phyloP scores from a whole-genome alignment of 35 echinoderm and acorn worm species.

The Anneissia japonica region DNA sequence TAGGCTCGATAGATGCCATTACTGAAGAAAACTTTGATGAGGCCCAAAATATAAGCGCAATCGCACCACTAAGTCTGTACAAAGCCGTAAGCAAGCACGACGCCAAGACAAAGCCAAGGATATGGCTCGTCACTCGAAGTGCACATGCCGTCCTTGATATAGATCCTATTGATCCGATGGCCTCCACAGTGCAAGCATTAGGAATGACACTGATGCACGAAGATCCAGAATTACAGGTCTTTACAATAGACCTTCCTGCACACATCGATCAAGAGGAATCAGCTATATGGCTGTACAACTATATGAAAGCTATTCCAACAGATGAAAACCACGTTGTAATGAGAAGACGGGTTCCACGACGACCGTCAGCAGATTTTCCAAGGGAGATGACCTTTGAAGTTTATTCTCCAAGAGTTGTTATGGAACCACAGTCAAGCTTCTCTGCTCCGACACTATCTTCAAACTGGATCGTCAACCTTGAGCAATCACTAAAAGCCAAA shows the following conservation, averaged over 20 bases:
- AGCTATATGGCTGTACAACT: conserved; percentile 69
- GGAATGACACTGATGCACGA: conserved; percentile 89
- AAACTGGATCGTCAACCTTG: conserved; percentile 73
- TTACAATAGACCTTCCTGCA: conserved; percentile 75
- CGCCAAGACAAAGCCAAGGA: conserved; percentile 54
- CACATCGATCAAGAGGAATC: conserved; percentile 62
- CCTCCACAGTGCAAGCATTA: conserved; percentile 65
- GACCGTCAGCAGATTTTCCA: conserved; percentile 56
- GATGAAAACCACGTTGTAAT: conserved; percentile 84
- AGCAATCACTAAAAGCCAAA: conserved; percentile 75
- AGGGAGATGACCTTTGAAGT: conserved; percentile 68
- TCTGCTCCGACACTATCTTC: conserved; percentile 82
- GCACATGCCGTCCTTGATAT: conserved; percentile 76
- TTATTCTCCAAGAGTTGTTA: conserved; percentile 49
- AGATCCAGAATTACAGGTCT: conserved; percentile 77
- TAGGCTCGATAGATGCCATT: conserved; percentile 47
- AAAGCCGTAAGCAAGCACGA: conserved; percentile 61
- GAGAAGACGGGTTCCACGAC: conserved; percentile 60
- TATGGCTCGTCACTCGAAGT: conserved; percentile 85
- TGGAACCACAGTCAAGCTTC: conserved; percentile 90
- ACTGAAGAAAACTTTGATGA: conserved; percentile 72
- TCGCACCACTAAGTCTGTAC: conserved; percentile 72
- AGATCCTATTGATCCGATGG: conserved; percentile 71
- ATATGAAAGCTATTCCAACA: conserved; percentile 67
- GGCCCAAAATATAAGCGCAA: conserved; percentile 56